A percentile compares a stretch with the other conserved stretches of the same genome.
Conservation (phyloP, 2,113 vertebrate genomes). For the Lichenostomus cassidix region DNA sequence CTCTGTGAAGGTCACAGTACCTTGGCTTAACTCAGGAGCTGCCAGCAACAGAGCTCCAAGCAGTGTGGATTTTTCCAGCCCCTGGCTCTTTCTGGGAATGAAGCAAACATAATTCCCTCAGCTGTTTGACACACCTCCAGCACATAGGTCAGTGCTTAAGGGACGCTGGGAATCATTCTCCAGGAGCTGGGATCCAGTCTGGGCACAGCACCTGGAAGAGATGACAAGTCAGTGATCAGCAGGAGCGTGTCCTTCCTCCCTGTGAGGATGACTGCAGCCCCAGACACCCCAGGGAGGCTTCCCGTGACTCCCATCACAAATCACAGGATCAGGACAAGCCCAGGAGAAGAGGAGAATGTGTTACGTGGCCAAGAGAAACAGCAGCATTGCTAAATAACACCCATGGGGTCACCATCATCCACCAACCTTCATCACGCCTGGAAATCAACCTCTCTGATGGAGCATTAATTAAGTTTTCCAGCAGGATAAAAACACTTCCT, state of each 20-base stretch:
- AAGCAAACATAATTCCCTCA: neutral
- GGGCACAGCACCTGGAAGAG: neutral
- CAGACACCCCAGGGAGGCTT: neutral
- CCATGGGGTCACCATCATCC: fast-evolving
- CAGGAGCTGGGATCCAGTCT: fast-evolving
- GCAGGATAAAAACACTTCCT: neutral
- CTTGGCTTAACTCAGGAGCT: neutral
- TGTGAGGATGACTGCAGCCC: fast-evolving
- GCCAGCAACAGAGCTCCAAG: neutral
- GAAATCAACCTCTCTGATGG: neutral
- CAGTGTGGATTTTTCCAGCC: neutral
- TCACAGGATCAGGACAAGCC: neutral
- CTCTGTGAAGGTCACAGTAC: neutral
- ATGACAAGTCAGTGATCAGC: neutral
- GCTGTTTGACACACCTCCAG: neutral
- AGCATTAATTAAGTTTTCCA: constrained; percentile 3
- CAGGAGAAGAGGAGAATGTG: neutral
- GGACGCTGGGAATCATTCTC: neutral
- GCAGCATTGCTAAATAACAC: neutral
- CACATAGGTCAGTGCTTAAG: neutral
- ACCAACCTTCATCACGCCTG: neutral
- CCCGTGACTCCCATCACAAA: neutral
- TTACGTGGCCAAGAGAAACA: neutral
- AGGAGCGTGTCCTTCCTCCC: neutral
- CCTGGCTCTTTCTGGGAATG: neutral